Evolutionary conservation across 2,888 invertebrate species (phyloP).

Genomic region (Caradrina kadenii): DNA sequence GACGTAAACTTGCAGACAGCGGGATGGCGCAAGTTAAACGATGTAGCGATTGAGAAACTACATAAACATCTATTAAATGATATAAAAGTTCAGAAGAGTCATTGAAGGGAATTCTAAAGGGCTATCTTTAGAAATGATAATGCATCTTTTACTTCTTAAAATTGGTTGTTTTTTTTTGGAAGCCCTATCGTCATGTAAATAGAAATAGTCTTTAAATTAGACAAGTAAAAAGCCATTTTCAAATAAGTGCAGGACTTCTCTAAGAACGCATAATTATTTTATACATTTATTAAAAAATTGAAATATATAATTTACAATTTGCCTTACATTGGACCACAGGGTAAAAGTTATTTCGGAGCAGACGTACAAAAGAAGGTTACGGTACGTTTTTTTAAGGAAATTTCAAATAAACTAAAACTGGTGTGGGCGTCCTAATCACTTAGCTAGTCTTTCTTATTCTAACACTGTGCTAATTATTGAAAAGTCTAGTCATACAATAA

Average conservation of each 20-base stretch:
- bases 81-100: background rate
- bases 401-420: slow-evolving; percentile 66
- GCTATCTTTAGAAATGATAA: background rate
- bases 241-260: background rate
- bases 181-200: too few relatives aligned
- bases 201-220: too few relatives aligned
- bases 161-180: too few relatives aligned
- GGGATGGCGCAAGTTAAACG: slow-evolving; percentile 19
- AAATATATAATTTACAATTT: background rate
- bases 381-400: slow-evolving; percentile 73
- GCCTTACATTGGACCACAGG: slow-evolving; percentile 47
- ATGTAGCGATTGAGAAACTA: slow-evolving; percentile 18
- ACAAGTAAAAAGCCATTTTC: background rate
- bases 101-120: background rate
- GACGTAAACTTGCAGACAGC: slow-evolving; percentile 30
- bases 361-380: slow-evolving; percentile 74
- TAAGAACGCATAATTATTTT: background rate
- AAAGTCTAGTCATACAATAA: slow-evolving; percentile 33
- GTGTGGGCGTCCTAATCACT: slow-evolving; percentile 70
- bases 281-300: background rate
- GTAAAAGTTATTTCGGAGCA: slow-evolving; percentile 70
- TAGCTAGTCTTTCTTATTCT: slow-evolving; percentile 44
- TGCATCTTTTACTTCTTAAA: too few relatives aligned
- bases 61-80: too few relatives aligned
- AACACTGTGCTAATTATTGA: slow-evolving; percentile 45